phyloP scores from a whole-genome alignment of 1,140 invertebrate genomes.

The Meteorus sp. region DNA sequence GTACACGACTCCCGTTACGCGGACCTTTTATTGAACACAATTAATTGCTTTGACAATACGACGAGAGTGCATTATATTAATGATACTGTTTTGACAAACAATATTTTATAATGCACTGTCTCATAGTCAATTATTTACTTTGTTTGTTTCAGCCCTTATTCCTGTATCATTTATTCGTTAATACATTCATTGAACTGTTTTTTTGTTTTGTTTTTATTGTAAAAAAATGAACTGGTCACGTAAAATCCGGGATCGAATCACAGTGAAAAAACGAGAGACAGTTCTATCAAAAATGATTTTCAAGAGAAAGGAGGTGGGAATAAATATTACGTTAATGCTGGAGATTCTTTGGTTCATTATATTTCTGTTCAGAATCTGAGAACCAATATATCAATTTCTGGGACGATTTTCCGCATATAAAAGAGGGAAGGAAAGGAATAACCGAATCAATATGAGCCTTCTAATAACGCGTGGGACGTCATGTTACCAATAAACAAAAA shows the following conservation, averaged over 20 bases:
- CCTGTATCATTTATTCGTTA: not conserved
- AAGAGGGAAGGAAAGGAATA: not conserved
- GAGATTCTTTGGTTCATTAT: slow-evolving; percentile 23
- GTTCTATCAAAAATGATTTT: slow-evolving; percentile 1
- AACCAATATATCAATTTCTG: slow-evolving; percentile 8
- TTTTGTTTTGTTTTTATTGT: not conserved
- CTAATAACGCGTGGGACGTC: not conserved
- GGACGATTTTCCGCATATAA: slow-evolving; percentile 3
- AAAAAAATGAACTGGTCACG: not conserved
- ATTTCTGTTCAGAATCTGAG: slow-evolving; percentile 13
- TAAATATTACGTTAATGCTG: slow-evolving; percentile 16
- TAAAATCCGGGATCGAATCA: slow-evolving; percentile 12
- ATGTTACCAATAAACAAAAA: slow-evolving; percentile 10
- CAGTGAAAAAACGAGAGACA: slow-evolving; percentile 12
- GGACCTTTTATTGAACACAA: slow-evolving; percentile 18
- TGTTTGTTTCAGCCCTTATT: not conserved
- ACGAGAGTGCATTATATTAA: slow-evolving; percentile 17
- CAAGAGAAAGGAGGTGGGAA: not conserved
- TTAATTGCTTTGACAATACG: slow-evolving; percentile 25
- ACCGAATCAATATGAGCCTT: not conserved
- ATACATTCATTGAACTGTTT: not conserved
- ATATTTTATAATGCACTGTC: slow-evolving; percentile 19
- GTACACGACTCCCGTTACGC: slow-evolving; percentile 2
- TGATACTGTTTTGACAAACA: slow-evolving; percentile 14
- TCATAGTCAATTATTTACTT: slow-evolving; percentile 19